Evolutionary conservation across 2,888 invertebrate species (phyloP).

Genomic region (Eupithecia pulchellata): DNA sequence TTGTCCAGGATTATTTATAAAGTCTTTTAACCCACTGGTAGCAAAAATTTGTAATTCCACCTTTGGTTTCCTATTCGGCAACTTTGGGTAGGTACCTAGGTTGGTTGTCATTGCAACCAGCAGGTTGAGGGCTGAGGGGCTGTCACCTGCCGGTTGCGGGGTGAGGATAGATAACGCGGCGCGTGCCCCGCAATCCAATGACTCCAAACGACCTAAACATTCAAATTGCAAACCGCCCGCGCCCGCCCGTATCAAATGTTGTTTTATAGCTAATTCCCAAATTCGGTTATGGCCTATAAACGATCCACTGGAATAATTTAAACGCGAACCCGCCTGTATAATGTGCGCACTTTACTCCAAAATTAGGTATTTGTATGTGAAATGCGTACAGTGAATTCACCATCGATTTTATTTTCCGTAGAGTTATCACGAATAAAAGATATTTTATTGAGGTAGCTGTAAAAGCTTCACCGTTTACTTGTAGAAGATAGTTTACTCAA

Average conservation of each 20-base stretch:
- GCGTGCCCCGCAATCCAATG: conserved; percentile 82
- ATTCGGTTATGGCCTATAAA: conserved; percentile 86
- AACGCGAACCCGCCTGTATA: conserved; percentile 84
- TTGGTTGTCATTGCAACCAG: conserved; percentile 9
- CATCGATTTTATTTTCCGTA: conserved; percentile 75
- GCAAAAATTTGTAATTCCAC: background rate
- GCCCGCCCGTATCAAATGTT: conserved; percentile 85
- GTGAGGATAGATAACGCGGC: conserved; percentile 64
- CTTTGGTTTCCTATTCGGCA: background rate
- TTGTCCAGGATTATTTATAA: no score
- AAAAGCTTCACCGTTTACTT: background rate
- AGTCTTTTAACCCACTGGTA: background rate
- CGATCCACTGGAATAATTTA: conserved; percentile 85
- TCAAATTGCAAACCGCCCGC: conserved; percentile 84
- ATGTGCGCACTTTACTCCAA: conserved; percentile 83
- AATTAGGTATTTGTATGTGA: conserved; percentile 86
- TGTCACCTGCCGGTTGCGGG: conserved; percentile 42
- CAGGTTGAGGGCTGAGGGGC: conserved; percentile 3
- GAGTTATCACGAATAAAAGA: conserved; percentile 46
- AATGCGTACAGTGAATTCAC: conserved; percentile 82
- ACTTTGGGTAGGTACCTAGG: background rate
- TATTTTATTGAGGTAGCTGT: conserved; percentile 26
- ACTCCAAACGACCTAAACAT: conserved; percentile 79
- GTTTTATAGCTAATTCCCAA: conserved; percentile 86
- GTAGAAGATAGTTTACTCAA: background rate